phyloP scores from a whole-genome alignment of 2,888 invertebrate genomes.

The Aphelenchoides bicaudatus region DNA sequence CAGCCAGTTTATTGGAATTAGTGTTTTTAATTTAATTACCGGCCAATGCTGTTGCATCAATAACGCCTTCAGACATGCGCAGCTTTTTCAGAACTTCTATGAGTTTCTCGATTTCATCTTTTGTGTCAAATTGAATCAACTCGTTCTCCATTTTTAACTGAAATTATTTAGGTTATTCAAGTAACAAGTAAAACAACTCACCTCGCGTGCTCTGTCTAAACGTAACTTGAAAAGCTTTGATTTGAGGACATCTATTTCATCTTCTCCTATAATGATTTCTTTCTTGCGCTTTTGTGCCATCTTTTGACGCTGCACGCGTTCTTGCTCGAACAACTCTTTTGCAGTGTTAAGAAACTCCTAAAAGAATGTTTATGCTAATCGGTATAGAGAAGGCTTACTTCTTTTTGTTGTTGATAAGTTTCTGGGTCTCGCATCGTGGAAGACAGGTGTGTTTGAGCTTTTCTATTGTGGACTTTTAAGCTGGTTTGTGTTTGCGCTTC shows the following conservation, averaged over 20 bases:
- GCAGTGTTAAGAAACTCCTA: constrained; percentile 10
- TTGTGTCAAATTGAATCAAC: constrained; percentile 7
- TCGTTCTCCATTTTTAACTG: constrained; percentile 22
- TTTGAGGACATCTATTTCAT: constrained; percentile 12
- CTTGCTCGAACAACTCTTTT: not conserved
- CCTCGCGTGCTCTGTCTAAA: not conserved
- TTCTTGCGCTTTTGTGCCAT: not conserved
- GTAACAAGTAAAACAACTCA: too few species aligned
- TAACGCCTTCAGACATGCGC: constrained; percentile 5
- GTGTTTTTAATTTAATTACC: too few species aligned
- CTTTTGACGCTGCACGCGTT: not conserved
- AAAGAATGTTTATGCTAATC: constrained; percentile 4
- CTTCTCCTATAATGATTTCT: not conserved
- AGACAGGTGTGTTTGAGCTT: constrained; percentile 13
- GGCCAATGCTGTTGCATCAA: too few species aligned
- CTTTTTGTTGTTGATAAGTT: constrained; percentile 11
- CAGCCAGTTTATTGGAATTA: too few species aligned
- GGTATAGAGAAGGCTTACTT: constrained; percentile 5
- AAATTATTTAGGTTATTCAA: too few species aligned
- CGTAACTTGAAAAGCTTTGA: constrained; percentile 7
- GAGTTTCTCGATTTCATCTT: constrained; percentile 15
- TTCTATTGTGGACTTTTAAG: not conserved
- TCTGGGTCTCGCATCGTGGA: constrained; percentile 5
- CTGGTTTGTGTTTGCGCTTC: not conserved
- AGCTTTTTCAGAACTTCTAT: constrained; percentile 11